Base-by-base conservation (phyloP, 1,140 invertebrate genomes). In the Dufourea novaeangliae region DNA sequence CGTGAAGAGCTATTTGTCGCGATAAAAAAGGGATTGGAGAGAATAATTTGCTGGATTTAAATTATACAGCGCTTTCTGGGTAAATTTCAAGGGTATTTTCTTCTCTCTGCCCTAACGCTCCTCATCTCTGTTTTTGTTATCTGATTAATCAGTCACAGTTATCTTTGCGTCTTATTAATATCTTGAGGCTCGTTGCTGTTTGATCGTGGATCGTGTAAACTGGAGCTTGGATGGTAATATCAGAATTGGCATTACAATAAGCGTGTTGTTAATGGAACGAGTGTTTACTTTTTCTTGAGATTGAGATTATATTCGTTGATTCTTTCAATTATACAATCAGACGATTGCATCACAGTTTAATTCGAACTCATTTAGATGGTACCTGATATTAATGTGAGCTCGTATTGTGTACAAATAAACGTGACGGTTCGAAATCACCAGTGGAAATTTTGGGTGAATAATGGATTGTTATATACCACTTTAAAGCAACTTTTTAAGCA, bases 81-180 rank as follows among this genome's bases (percentile, higher is more conserved):
- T 8, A 34, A 34, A 66, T 27, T 22, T 46, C 7, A 6, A 32
- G 2, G 4, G 2, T 14, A 8, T 14, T 29, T 22, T 37, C 52
- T 4, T 22, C 10, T 22, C 11, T 22, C 20, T 0, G 17, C 6
- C 14, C 5, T 27, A 14, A 10, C 14, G 22, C 5, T 25, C 20
- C 6, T 50, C 34, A 20, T 63, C 29, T 50, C 6, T 14, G 17
- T 37, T 34, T 50, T 2, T 17, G 2, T 46, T 73, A 63, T 73
- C 70, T 52, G 7, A 17, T 67, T 67, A 44, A 64, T 74, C 72
- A 32, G 27, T 11, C 20, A n/a, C 6, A 34, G 12, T 57, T 73
- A 63, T 63, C 41, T 34, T 0, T 4, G 12, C 12, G 22, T 20
- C 50, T 54, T 14, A 11, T 7, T 69, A 2, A 3, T 27, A 39